Evolutionary conservation across 2,888 invertebrate species (phyloP).

Genomic region (Halocaridina rubra): DNA sequence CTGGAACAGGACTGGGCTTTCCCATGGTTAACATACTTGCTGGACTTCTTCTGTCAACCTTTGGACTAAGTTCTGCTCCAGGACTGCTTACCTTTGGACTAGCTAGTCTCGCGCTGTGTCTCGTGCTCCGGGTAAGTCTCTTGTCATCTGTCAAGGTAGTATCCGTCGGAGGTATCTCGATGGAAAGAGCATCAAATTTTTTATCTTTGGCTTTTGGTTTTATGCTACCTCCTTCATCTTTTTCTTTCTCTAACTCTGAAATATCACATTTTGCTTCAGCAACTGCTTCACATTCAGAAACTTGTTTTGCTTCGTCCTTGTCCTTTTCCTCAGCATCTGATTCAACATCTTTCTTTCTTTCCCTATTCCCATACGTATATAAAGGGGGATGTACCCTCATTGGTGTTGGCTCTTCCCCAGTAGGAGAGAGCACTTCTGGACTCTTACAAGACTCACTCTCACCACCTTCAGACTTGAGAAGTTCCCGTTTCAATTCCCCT

Average conservation of each 20-base stretch:
- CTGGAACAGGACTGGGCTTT: slow-evolving; percentile 50
- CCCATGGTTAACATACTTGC: slow-evolving; percentile 51
- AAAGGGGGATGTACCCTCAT: slow-evolving; percentile 80
- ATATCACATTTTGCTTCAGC: slow-evolving; percentile 24
- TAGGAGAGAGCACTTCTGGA: slow-evolving; percentile 56
- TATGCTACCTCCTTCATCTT: slow-evolving; percentile 17
- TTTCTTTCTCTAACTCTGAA: slow-evolving; percentile 25
- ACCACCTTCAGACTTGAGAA: slow-evolving; percentile 6
- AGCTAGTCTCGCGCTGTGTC: slow-evolving; percentile 67
- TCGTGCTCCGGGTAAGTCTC: slow-evolving; percentile 67
- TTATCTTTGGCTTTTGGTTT: slow-evolving; percentile 64
- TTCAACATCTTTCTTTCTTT: slow-evolving; percentile 66
- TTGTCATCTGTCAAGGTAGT: slow-evolving; percentile 68
- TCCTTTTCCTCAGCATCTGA: slow-evolving; percentile 61
- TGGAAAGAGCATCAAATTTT: slow-evolving; percentile 80
- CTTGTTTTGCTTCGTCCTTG: slow-evolving; percentile 32
- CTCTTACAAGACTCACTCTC: slow-evolving; percentile 38
- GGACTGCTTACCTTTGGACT: slow-evolving; percentile 66
- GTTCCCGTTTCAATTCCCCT: slow-evolving; percentile 29
- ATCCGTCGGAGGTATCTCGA: slow-evolving; percentile 79
- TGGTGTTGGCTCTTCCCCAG: slow-evolving; percentile 67
- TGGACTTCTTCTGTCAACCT: slow-evolving; percentile 58
- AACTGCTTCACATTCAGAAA: slow-evolving; percentile 34
- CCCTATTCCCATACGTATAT: slow-evolving; percentile 83
- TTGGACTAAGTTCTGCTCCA: slow-evolving; percentile 60